These are phyloP conservation scores for Drosophila borealis DNA, from an alignment of 2,888 invertebrate genomes.

Conservation along the genomic window DNA sequence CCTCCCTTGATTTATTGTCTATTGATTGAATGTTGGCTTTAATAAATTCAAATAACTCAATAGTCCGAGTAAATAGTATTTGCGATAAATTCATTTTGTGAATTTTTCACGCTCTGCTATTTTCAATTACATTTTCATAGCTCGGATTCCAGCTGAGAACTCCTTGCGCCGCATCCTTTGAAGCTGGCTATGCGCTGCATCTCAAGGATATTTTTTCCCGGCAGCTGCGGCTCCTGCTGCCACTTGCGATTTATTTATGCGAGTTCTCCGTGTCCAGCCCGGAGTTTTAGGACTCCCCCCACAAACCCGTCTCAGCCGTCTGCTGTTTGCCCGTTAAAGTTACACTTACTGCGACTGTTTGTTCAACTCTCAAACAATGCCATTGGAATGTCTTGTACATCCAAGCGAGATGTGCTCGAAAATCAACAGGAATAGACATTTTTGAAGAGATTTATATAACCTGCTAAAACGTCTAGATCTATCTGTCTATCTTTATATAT, in stretches of 20 bases:
- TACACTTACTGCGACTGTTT: constrained; percentile 39
- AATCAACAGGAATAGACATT: background rate
- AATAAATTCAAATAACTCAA: constrained; percentile 2
- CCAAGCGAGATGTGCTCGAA: constrained; percentile 22
- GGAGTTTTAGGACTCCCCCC: constrained; percentile 1
- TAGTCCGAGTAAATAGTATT: constrained; percentile 6
- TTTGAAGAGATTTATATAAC: too few relatives aligned
- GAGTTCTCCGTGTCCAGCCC: constrained; percentile 38
- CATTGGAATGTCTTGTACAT: constrained; percentile 14
- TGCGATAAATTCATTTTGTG: background rate
- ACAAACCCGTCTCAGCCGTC: constrained; percentile 1
- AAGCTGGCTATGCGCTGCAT: constrained; percentile 30
- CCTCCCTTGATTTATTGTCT: constrained; percentile 3
- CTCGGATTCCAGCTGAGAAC: constrained; percentile 54
- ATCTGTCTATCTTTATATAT: too few relatives aligned
- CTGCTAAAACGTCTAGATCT: too few relatives aligned
- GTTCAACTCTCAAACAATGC: constrained; percentile 53
- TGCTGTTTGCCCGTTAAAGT: constrained; percentile 28
- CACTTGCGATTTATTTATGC: constrained; percentile 70
- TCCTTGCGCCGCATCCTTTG: constrained; percentile 40
- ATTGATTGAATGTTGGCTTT: constrained; percentile 47
- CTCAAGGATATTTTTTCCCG: constrained; percentile 60
- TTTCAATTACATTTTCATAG: constrained; percentile 49
- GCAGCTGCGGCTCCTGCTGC: constrained; percentile 32
- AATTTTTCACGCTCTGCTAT: constrained; percentile 29